These are phyloP conservation scores for Drosophila ficusphila DNA, from an alignment of 1,140 invertebrate genomes.

Conservation along the genomic window DNA sequence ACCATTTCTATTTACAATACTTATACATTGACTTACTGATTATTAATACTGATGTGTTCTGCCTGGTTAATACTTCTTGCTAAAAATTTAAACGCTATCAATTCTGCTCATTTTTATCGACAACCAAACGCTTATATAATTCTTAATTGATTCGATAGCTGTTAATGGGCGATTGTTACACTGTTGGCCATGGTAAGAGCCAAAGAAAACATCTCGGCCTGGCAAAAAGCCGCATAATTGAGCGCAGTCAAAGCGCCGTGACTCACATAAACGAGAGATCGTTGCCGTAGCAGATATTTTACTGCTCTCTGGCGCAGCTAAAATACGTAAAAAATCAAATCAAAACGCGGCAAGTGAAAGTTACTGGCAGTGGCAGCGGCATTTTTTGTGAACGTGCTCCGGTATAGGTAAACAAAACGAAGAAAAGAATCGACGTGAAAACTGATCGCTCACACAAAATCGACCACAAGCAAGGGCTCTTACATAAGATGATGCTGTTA, in stretches of 20 bases:
- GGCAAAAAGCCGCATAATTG: conserved; percentile 44
- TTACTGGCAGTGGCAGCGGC: conserved; percentile 36
- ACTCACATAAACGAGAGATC: conserved; percentile 64
- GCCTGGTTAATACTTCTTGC: too few relatives aligned
- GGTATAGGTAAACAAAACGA: conserved; percentile 71
- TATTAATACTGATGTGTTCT: too few relatives aligned
- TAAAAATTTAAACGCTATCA: not conserved
- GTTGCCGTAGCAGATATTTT: conserved; percentile 40
- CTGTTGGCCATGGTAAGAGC: conserved; percentile 20
- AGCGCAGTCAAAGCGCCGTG: conserved; percentile 54
- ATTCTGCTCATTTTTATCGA: not conserved
- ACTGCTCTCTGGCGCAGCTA: conserved; percentile 38
- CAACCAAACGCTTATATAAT: conserved; percentile 44
- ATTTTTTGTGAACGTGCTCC: conserved; percentile 52
- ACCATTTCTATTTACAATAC: too few relatives aligned
- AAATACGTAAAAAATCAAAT: conserved; percentile 74
- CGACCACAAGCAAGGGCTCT: conserved; percentile 16
- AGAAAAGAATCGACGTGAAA: conserved; percentile 78
- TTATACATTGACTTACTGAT: too few relatives aligned
- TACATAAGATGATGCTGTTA: conserved; percentile 26
- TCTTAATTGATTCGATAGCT: conserved; percentile 9
- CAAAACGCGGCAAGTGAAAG: conserved; percentile 75
- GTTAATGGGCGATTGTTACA: conserved; percentile 20
- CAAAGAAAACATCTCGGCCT: conserved; percentile 59
- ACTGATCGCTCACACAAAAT: conserved; percentile 41